A percentile compares a stretch with the other conserved stretches of the same genome.
Evolutionary conservation across 1,140 invertebrate genomes (phyloP).

Genomic region (Patella vulgata): DNA sequence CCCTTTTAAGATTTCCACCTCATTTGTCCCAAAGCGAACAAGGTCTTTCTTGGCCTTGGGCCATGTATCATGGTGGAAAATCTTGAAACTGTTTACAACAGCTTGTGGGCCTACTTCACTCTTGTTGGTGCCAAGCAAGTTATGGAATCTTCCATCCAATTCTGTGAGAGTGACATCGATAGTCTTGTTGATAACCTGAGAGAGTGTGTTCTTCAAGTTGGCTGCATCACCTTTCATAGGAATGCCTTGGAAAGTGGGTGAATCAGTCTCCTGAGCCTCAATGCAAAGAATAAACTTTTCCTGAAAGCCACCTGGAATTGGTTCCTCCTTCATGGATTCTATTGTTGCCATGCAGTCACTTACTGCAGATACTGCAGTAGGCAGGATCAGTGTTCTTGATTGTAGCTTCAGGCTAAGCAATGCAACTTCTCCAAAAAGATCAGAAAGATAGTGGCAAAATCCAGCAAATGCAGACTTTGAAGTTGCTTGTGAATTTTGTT

Average conservation of each 20-base stretch:
- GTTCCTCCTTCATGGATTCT: no score
- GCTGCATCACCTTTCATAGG: no score
- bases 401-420: slow-evolving; percentile 2
- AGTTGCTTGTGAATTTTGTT: slow-evolving; percentile 1
- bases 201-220: no score
- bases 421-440: not conserved
- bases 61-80: slow-evolving; percentile 6
- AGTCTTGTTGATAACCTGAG: not conserved
- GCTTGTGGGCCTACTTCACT: no score
- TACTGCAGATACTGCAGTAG: slow-evolving; percentile 1
- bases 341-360: slow-evolving; percentile 2
- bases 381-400: not conserved
- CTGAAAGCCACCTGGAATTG: no score
- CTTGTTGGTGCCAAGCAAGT: not conserved
- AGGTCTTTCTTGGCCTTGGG: not conserved
- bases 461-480: not conserved
- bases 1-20: not conserved
- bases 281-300: no score
- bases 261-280: no score
- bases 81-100: not conserved
- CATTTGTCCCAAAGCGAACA: not conserved
- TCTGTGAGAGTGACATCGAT: not conserved
- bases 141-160: not conserved
- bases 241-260: no score
- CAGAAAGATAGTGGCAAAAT: not conserved